A percentile compares a stretch with the other conserved stretches of the same genome.
Evolutionary conservation across 2,113 vertebrate species (phyloP).

Genomic region (Heterocephalus glaber): DNA sequence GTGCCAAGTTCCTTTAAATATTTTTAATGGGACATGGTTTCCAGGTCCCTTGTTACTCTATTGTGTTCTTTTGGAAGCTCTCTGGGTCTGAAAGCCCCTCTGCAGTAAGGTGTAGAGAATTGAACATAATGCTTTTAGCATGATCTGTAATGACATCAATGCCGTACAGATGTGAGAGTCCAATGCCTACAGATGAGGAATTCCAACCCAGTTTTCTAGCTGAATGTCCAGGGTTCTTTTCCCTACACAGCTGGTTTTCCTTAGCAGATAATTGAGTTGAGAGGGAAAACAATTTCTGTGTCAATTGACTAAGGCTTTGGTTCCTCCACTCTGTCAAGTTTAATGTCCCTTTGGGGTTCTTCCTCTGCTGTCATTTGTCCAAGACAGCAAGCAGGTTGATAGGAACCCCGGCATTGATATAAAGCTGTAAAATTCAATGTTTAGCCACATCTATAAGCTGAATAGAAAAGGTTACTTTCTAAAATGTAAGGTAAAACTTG

Average conservation of each 20-base stretch:
- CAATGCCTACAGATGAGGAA: not conserved
- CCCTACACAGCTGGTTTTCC: not conserved
- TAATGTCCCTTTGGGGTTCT: not conserved
- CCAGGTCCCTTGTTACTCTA: not conserved
- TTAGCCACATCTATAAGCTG: not conserved
- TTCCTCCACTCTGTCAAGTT: not conserved
- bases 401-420: not conserved
- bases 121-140: not conserved
- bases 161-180: not conserved
- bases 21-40: not conserved
- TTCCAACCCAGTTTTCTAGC: not conserved
- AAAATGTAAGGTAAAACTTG: slow-evolving; percentile 29
- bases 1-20: not conserved
- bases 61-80: not conserved
- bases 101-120: not conserved
- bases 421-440: not conserved
- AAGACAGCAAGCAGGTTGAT: not conserved
- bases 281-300: not conserved
- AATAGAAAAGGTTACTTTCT: not conserved
- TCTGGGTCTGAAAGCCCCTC: not conserved
- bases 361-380: not conserved
- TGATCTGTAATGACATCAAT: not conserved
- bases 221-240: not conserved
- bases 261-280: not conserved
- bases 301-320: not conserved